phyloP scores from a whole-genome alignment of 2,113 vertebrate genomes.

The Ginglymostoma cirratum region DNA sequence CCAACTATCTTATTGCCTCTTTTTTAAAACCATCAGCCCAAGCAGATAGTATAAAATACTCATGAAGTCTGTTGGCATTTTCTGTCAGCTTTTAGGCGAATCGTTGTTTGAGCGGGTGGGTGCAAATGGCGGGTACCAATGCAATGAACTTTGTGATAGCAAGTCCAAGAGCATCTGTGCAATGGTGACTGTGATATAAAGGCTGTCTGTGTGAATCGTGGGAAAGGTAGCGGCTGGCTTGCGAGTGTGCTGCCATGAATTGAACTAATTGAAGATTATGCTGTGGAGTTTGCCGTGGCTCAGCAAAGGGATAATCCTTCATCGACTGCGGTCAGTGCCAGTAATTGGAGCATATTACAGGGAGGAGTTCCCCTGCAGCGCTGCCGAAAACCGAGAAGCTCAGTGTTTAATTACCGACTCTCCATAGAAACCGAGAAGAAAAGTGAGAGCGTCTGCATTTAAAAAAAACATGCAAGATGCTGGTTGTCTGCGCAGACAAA shows the following conservation, averaged over 20 bases:
- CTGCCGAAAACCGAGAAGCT: constrained; percentile 68
- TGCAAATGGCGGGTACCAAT: constrained; percentile 46
- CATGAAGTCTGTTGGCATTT: constrained; percentile 52
- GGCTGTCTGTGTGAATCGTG: constrained; percentile 65
- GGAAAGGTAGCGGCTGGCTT: constrained; percentile 66
- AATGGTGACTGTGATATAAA: constrained; percentile 46
- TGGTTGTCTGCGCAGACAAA: constrained; percentile 40
- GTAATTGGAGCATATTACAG: constrained; percentile 75
- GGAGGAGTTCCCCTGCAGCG: constrained; percentile 61
- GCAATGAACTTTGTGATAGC: constrained; percentile 59
- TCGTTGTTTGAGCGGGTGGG: constrained; percentile 36
- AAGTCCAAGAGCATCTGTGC: constrained; percentile 61
- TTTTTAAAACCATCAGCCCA: constrained; percentile 58
- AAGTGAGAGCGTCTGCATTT: constrained; percentile 27
- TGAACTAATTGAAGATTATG: constrained; percentile 79
- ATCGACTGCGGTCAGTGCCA: constrained; percentile 67
- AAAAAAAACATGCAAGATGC: constrained; percentile 44
- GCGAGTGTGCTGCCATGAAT: constrained; percentile 62
- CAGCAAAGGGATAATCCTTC: constrained; percentile 74
- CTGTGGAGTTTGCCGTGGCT: constrained; percentile 61
- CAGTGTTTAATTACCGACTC: constrained; percentile 68
- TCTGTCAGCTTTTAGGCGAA: constrained; percentile 52
- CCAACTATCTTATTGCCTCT: constrained; percentile 45
- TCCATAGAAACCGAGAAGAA: constrained; percentile 52
- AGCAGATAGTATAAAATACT: constrained; percentile 55